Base-by-base conservation (phyloP, 2,888 invertebrate genomes). In the Amphimallon solstitiale region DNA sequence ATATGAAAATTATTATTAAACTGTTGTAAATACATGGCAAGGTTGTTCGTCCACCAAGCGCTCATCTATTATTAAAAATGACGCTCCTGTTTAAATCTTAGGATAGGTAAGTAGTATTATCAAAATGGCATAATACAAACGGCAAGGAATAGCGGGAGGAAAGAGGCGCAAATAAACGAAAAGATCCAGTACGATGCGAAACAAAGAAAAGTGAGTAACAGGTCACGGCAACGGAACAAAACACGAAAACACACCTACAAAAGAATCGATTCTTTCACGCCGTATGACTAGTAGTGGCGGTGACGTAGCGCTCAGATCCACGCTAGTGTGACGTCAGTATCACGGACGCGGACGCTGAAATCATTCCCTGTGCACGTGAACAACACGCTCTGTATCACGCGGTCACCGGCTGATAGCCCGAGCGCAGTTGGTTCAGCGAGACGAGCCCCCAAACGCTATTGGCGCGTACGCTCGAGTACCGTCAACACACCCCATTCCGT, bases 331-430 rank as follows among this genome's bases (percentile, higher is more conserved):
- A 87, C 86, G 86, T 86, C 85, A 86, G 79, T 86, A 86, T 88
- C 89, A 89, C 89, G 89, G 84, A 83, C 84, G 83, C 81, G 81
- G 78, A 80, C 82, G 85, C 85, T 82, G 82, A 81, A 82, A 88
- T 88, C 92, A 92, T 88, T 86, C 89, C 83, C 82, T 83, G 89
- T 87, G 87, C 93, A 94, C 93, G 93, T 93, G 93, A 92, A 92
- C 88, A 89, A 80, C 89, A 88, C 87, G 88, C 89, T 84, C 82
- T 78, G 83, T 86, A 87, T 86, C 93, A 93, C 90, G 93, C 91
- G 86, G 84, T 82, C 82, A 84, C 84, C 87, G 91, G 88, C 88
- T 93, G 93, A 89, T 87, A 86, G 79, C 79, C 71, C 59, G 68
- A 59, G 76, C 72, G 77, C 78, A 79, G 91, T 91, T 91, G 90